phyloP scores from a whole-genome alignment of 2,888 invertebrate genomes.

The Aphidius colemani region DNA sequence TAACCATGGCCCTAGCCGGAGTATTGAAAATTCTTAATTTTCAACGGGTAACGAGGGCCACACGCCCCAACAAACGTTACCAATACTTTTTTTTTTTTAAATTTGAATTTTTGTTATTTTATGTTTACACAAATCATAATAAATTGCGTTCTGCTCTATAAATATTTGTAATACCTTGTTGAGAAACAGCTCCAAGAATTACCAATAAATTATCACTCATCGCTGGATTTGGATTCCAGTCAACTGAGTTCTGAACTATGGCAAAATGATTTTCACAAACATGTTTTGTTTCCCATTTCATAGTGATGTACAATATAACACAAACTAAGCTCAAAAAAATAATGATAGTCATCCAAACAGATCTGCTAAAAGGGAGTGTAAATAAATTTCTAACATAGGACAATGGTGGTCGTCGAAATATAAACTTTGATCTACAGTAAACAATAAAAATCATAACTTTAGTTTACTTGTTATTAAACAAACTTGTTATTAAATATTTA shows the following conservation, averaged over 20 bases:
- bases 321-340: constrained; percentile 62
- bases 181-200: constrained; percentile 67
- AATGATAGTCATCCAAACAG: constrained; percentile 68
- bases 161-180: constrained; percentile 63
- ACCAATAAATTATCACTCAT: constrained; percentile 62
- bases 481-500: constrained; percentile 45
- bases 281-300: constrained; percentile 60
- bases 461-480: neutral
- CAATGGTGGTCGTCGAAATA: constrained; percentile 74
- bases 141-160: too few relatives aligned
- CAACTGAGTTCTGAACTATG: neutral
- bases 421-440: constrained; percentile 63
- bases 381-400: constrained; percentile 76
- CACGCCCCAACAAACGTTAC: too few relatives aligned
- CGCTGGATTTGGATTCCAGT: neutral
- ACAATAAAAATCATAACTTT: too few relatives aligned
- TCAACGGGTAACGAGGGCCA: too few relatives aligned
- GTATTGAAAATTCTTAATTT: too few relatives aligned
- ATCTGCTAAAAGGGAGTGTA: constrained; percentile 68
- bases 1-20: too few relatives aligned
- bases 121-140: too few relatives aligned
- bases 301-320: constrained; percentile 61
- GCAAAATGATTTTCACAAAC: constrained; percentile 10
- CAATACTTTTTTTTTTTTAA: too few relatives aligned
- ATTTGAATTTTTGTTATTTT: too few relatives aligned